These are phyloP conservation scores for Sphecodes monilicornis DNA, from an alignment of 2,888 invertebrate species.

Conservation along the genomic window DNA sequence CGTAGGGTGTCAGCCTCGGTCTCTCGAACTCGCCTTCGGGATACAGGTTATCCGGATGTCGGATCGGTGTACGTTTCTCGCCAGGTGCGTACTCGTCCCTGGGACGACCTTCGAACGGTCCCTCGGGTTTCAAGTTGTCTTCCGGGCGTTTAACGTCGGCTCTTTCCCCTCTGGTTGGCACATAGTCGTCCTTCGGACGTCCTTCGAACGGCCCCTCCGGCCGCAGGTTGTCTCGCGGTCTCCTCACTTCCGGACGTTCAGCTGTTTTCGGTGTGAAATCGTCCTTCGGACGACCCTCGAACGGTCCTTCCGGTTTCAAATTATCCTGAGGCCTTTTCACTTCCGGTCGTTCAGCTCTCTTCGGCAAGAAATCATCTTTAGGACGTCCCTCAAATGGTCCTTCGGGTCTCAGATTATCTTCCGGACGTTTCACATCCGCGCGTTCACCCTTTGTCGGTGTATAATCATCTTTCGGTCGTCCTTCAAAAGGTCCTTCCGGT, in stretches of 20 bases:
- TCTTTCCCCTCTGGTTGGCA: slow-evolving; percentile 79
- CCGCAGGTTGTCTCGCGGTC: slow-evolving; percentile 84
- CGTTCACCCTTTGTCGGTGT: slow-evolving; percentile 80
- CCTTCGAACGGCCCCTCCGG: slow-evolving; percentile 86
- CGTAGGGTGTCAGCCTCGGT: slow-evolving; percentile 77
- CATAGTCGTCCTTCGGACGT: slow-evolving; percentile 55
- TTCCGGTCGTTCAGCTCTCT: slow-evolving; percentile 87
- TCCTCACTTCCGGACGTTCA: slow-evolving; percentile 77
- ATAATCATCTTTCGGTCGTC: slow-evolving; percentile 80
- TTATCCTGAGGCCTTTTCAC: slow-evolving; percentile 86
- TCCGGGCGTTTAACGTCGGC: slow-evolving; percentile 82
- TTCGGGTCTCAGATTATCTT: too few species aligned
- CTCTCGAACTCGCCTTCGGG: slow-evolving; percentile 81
- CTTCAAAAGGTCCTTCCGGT: slow-evolving; percentile 81
- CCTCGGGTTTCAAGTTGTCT: slow-evolving; percentile 87
- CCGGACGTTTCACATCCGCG: slow-evolving; percentile 80
- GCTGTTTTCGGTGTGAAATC: slow-evolving; percentile 80
- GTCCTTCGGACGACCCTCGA: slow-evolving; percentile 85
- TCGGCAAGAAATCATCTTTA: slow-evolving; percentile 73
- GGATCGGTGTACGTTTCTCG: slow-evolving; percentile 85
- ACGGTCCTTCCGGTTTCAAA: slow-evolving; percentile 83
- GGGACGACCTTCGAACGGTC: slow-evolving; percentile 85
- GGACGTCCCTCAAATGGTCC: slow-evolving; percentile 84
- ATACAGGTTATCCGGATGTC: slow-evolving; percentile 86
- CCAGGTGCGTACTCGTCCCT: slow-evolving; percentile 80